A percentile compares a stretch with the other conserved stretches of the same genome.
Evolutionary conservation across 2,797 vertebrate genomes (phyloP).

Genomic region (Oreochromis grahami): DNA sequence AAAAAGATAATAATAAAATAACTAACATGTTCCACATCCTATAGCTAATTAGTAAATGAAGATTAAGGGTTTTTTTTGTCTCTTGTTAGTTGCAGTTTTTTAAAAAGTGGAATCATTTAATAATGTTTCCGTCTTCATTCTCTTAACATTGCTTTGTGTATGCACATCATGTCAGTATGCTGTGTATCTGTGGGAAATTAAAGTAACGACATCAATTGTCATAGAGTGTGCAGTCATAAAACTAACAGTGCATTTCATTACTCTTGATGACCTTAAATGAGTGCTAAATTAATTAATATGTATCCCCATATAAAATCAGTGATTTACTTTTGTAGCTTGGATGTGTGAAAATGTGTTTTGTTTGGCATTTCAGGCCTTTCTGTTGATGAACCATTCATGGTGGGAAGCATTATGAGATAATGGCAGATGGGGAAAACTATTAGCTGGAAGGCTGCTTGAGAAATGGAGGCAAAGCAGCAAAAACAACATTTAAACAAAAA

Average conservation of each 20-base stretch:
- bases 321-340: background rate
- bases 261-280: background rate
- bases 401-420: background rate
- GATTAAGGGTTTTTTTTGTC: rapidly evolving
- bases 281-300: background rate
- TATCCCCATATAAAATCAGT: background rate
- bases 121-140: rapidly evolving
- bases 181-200: background rate
- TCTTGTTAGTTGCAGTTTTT: background rate
- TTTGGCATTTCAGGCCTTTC: background rate
- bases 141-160: background rate
- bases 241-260: background rate
- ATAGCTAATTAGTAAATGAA: background rate
- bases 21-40: background rate
- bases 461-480: background rate
- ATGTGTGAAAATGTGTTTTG: background rate
- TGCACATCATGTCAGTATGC: background rate
- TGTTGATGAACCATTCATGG: background rate
- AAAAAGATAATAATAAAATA: rapidly evolving
- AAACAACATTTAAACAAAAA: background rate
- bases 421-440: background rate
- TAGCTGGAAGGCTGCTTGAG: background rate
- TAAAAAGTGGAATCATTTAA: background rate
- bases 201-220: background rate
- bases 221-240: background rate